phyloP scores from a whole-genome alignment of 2,113 vertebrate genomes.

The Apodemus speciosus region DNA sequence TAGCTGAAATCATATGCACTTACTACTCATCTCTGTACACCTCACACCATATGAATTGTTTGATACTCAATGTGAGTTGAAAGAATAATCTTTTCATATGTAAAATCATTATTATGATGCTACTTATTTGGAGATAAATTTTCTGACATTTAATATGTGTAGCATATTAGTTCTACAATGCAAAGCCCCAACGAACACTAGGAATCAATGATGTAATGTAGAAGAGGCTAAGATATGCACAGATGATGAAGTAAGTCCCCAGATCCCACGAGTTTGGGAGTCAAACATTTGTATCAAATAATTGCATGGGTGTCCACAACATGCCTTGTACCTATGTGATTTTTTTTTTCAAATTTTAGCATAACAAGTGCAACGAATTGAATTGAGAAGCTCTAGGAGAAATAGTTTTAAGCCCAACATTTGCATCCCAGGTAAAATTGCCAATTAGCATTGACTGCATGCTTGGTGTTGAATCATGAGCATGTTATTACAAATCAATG shows the following conservation, averaged over 20 bases:
- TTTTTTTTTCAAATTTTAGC: slow-evolving; percentile 26
- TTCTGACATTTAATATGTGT: not conserved
- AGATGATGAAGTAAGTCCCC: not conserved
- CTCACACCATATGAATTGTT: not conserved
- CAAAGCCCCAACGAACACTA: not conserved
- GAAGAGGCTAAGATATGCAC: not conserved
- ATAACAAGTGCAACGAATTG: not conserved
- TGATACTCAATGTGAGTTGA: not conserved
- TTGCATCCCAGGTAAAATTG: not conserved
- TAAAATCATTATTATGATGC: slow-evolving; percentile 29
- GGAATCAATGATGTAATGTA: not conserved
- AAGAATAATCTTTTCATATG: not conserved
- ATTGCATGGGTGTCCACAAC: not conserved
- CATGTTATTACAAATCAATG: slow-evolving; percentile 34
- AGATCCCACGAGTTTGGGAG: not conserved
- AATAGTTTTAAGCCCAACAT: not conserved
- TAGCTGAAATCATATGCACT: not conserved
- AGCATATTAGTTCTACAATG: slow-evolving; percentile 15
- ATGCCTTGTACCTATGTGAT: not conserved
- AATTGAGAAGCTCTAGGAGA: not conserved
- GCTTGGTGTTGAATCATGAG: slow-evolving; percentile 11
- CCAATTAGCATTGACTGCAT: not conserved
- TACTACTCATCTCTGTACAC: not conserved
- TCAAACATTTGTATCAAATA: not conserved
- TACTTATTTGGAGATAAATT: not conserved